Evolutionary conservation across 1,140 invertebrate genomes (phyloP), one percentile per base, ranked within the genome.

Genomic region (Nixonia krombeini): DNA sequence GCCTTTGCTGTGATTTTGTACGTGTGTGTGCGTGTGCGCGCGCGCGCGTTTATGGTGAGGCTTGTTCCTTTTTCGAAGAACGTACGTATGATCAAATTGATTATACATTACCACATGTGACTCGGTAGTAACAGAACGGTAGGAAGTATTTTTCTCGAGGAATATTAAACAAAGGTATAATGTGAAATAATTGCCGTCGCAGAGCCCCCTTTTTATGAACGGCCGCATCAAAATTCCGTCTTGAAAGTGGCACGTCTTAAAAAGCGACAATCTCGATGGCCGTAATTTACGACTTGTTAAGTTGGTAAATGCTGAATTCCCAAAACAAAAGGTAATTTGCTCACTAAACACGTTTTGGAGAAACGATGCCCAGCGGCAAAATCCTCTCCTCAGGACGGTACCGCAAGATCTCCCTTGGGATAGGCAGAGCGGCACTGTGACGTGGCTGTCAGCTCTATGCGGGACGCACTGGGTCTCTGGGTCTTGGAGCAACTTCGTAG

Each of bases 321-420:
- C 6, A 70, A 75, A 73, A 74, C 55, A 68, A 64, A 63, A 58
- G 58, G 64, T 69, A 68, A 78, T 78, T 76, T 75, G 73, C 67
- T 75, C 67, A 55, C 73, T 31, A 53, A 69, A 71, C 76, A 79
- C 74, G 75, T 81, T 75, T 68, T 70, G 56, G 53, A 61, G 62
- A 67, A 64, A 72, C 65, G 64, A 31, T 35, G 31, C 41, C 17
- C 28, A 35, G 13, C 10, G 18, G 51, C 51, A 41, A 51, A 33
- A 57, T 47, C 51, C 51, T 57, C 44, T 47, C 51, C 51, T 57
- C 44, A 45, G 42, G 75, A 74, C 64, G 64, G 57, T 65, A 73
- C 69, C 63, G 50, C 31, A 46, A 77, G 73, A 79, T 76, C 41
- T 73, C 51, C 59, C 65, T 37, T 28, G 53, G 77, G 74, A 79